phyloP scores from a whole-genome alignment of 2,797 vertebrate genomes.

The Mormyrops attenuatus region DNA sequence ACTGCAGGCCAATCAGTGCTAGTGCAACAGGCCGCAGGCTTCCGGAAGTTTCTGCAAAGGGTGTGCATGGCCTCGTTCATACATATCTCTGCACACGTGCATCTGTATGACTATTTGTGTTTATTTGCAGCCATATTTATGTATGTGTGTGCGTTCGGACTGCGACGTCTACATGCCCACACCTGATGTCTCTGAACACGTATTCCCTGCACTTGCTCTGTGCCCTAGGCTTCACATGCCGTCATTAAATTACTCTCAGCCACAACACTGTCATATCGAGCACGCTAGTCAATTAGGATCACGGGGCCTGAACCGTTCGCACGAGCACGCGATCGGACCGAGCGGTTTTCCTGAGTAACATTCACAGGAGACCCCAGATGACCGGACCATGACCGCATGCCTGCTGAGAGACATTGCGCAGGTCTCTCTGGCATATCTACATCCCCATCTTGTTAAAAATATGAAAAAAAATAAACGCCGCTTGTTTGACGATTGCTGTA shows the following conservation, averaged over 20 bases:
- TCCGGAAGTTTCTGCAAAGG: not conserved
- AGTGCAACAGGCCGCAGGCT: not conserved
- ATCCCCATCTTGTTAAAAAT: not conserved
- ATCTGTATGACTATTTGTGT: not conserved
- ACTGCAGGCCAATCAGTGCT: not conserved
- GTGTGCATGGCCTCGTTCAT: not conserved
- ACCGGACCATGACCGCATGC: not conserved
- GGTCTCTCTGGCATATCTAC: not conserved
- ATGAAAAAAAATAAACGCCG: not conserved
- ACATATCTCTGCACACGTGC: not conserved
- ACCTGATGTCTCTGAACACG: slow-evolving; percentile 30
- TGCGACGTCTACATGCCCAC: slow-evolving; percentile 29
- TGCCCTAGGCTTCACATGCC: slow-evolving; percentile 36
- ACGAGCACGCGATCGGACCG: not conserved
- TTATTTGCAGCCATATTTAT: not conserved
- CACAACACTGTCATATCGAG: slow-evolving; percentile 25
- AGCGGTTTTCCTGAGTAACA: not conserved
- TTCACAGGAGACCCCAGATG: not conserved
- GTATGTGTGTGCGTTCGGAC: not conserved
- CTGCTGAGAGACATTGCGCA: not conserved
- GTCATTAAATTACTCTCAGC: slow-evolving; percentile 42
- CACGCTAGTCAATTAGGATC: slow-evolving; percentile 23
- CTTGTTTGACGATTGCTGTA: not conserved
- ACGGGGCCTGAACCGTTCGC: not conserved
- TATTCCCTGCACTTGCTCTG: slow-evolving; percentile 32